These are phyloP conservation scores for Monochamus saltuarius DNA, from an alignment of 1,140 invertebrate species.

Conservation along the genomic window DNA sequence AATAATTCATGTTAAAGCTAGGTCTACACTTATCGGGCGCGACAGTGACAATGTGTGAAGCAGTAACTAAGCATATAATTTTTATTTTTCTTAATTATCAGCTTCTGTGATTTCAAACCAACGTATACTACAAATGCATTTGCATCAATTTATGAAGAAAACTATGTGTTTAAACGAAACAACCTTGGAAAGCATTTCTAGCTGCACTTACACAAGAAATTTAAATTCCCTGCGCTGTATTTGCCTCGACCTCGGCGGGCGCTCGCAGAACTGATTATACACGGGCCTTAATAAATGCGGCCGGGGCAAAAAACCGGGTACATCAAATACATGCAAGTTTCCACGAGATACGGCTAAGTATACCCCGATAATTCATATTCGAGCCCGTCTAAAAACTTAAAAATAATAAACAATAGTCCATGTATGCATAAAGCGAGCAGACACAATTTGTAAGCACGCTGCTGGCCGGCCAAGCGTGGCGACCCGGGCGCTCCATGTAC, in stretches of 20 bases:
- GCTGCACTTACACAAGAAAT: conserved; percentile 26
- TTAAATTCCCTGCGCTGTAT: conserved; percentile 26
- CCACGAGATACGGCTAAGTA: conserved; percentile 17
- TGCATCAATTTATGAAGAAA: conserved; percentile 15
- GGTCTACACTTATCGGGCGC: neutral
- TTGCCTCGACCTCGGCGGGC: neutral
- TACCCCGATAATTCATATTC: conserved; percentile 44
- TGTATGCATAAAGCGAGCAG: conserved; percentile 50
- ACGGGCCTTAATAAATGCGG: neutral
- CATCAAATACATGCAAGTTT: conserved; percentile 14
- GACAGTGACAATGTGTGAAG: neutral
- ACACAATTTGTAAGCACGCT: conserved; percentile 49
- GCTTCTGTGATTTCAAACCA: too few relatives aligned
- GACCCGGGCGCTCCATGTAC: conserved; percentile 39
- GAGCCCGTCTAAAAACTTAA: conserved; percentile 36
- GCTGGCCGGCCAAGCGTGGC: conserved; percentile 45
- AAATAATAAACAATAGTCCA: conserved; percentile 52
- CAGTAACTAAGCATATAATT: too few relatives aligned
- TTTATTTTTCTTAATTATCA: too few relatives aligned
- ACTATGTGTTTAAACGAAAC: neutral
- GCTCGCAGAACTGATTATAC: too few relatives aligned
- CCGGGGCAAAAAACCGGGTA: neutral
- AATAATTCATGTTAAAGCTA: neutral
- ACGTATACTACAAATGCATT: too few relatives aligned
- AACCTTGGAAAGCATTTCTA: conserved; percentile 12